A percentile compares a stretch with the other conserved stretches of the same genome.
Conservation (phyloP, 2,888 invertebrate species). For the Gerris lacustris region DNA sequence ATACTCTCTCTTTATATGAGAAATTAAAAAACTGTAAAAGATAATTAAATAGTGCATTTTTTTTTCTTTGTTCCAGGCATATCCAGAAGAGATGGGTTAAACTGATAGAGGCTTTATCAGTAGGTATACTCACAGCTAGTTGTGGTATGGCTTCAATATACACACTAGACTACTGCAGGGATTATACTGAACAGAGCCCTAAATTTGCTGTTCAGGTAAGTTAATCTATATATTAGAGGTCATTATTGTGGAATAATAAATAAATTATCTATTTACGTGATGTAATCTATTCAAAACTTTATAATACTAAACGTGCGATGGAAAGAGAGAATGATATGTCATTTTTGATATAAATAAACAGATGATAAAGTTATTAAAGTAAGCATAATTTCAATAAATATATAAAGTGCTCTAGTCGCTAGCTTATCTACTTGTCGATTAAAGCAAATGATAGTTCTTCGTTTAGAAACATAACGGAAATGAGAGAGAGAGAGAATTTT, state of each 20-base stretch:
- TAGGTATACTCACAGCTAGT: slow-evolving; percentile 44
- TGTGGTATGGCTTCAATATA: slow-evolving; percentile 44
- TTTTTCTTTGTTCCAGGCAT: slow-evolving; percentile 33
- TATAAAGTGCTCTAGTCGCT: too few relatives aligned
- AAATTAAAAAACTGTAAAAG: too few relatives aligned
- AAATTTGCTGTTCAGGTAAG: slow-evolving; percentile 29
- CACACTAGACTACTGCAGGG: slow-evolving; percentile 41
- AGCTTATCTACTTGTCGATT: too few relatives aligned
- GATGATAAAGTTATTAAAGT: too few relatives aligned
- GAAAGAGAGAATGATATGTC: too few relatives aligned
- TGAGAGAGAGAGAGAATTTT: too few relatives aligned
- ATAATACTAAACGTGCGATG: neutral
- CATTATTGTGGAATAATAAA: neutral
- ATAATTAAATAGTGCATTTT: too few relatives aligned
- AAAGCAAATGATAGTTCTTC: too few relatives aligned
- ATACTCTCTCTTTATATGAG: too few relatives aligned
- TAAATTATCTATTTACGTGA: neutral
- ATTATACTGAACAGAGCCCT: slow-evolving; percentile 27
- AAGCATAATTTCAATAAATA: too few relatives aligned
- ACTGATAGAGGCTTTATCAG: slow-evolving; percentile 44
- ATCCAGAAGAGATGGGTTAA: slow-evolving; percentile 37
- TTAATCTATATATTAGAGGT: slow-evolving; percentile 30
- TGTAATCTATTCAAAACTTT: neutral
- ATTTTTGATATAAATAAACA: too few relatives aligned
- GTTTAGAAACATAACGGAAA: too few relatives aligned